Base-by-base conservation (phyloP, 2,797 vertebrate species). In the Myiotriccus ornatus region DNA sequence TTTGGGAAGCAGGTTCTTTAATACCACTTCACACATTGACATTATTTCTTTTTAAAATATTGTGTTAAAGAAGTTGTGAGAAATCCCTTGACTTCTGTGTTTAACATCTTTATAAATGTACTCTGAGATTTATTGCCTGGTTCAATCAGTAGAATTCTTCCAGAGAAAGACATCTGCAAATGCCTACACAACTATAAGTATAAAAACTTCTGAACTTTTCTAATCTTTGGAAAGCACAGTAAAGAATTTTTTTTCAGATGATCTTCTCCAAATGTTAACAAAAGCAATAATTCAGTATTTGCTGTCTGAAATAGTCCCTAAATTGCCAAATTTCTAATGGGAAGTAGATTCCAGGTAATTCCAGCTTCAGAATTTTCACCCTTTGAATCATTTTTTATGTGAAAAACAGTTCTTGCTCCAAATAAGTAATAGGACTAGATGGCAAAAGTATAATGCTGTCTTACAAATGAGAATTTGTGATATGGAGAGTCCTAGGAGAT, bases 1-100 rank as follows among this genome's bases (percentile, higher is more conserved):
- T 93, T 92, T 71, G 49, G 62, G 64, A 92, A 87, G 35, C 86
- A 83, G 82, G 49, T 93, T 94, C 84, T 93, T 89, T 93, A 89
- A 79, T 93, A 74, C 59, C 47, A 47, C 83, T 94, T 94, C 74
- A 79, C 37, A 79, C 37, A 15, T 44, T 84, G 94, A 84, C 80
- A 53, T 94, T 88, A 80, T 90, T 94, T 74, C 34, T 74, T 88
- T 67, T 22, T 2, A 37, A 88, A 90, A 90, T 71, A 95, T 2
- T 80, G 55, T 12, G 1, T 92, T 93, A 43, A 85, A 89, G 46
- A 84, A 91, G 30, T 90, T 87, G 60, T 64, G 49, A 93, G 90
- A 95, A 94, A 87, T 91, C 57, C 64, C 35, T 87, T 87, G 89
- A 59, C 73, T 93, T 87, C 57, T 35, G 49, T 90, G 64, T 78